phyloP scores from a whole-genome alignment of 1,140 invertebrate species.

The Philopotamus ludificatus region DNA sequence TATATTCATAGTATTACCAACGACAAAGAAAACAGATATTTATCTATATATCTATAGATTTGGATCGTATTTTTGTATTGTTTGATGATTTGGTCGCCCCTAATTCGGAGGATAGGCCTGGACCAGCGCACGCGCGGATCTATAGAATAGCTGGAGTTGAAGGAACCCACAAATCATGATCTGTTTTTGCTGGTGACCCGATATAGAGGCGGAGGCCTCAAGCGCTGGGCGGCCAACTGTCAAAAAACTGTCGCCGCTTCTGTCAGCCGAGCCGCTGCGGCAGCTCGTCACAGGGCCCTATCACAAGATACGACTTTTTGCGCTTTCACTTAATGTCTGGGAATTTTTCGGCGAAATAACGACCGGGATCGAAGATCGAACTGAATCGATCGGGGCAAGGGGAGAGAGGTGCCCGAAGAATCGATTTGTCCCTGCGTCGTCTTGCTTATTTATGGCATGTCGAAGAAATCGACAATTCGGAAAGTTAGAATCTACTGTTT shows the following conservation, averaged over 20 bases:
- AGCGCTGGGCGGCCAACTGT: slow-evolving; percentile 32
- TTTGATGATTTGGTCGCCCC: too few species aligned
- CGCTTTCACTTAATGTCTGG: slow-evolving; percentile 4
- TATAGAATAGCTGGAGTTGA: slow-evolving; percentile 3
- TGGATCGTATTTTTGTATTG: too few species aligned
- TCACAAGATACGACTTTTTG: not conserved
- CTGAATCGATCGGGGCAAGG: too few species aligned
- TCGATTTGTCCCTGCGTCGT: slow-evolving; percentile 1
- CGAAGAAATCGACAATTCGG: too few species aligned
- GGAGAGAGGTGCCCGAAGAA: not conserved
- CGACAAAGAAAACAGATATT: too few species aligned
- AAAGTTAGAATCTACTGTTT: too few species aligned
- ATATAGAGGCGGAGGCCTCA: not conserved
- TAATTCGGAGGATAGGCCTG: too few species aligned
- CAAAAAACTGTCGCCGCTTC: slow-evolving; percentile 40
- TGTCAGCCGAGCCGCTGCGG: slow-evolving; percentile 36
- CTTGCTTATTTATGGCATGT: too few species aligned
- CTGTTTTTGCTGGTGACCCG: not conserved
- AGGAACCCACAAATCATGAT: slow-evolving; percentile 21
- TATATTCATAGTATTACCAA: too few species aligned
- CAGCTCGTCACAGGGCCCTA: slow-evolving; percentile 1
- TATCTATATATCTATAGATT: too few species aligned
- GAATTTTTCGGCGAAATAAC: slow-evolving; percentile 3
- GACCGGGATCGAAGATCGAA: too few species aligned
- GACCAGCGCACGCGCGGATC: too few species aligned